phyloP scores from a whole-genome alignment of 1,140 invertebrate species.

The Wiebesia pumilae region DNA sequence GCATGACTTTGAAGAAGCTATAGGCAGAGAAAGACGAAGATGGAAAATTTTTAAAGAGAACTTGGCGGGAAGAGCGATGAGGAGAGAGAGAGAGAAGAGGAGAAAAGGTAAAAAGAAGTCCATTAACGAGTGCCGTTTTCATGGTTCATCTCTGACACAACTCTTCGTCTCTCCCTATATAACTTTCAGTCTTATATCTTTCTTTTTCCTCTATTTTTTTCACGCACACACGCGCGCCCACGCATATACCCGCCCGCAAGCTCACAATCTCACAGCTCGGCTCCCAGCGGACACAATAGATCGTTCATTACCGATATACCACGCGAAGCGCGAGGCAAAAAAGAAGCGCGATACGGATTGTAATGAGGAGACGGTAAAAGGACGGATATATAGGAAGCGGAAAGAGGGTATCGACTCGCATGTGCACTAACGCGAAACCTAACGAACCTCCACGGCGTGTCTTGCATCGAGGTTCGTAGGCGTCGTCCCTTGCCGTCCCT shows the following conservation, averaged over 20 bases:
- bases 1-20: slow-evolving; percentile 14
- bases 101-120: slow-evolving; percentile 55
- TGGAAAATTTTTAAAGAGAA: background rate
- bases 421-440: background rate
- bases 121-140: slow-evolving; percentile 69
- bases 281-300: slow-evolving; percentile 50
- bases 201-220: background rate
- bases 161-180: slow-evolving; percentile 37
- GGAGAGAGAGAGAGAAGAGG: background rate
- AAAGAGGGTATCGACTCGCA: background rate
- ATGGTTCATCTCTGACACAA: slow-evolving; percentile 46
- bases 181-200: slow-evolving; percentile 39
- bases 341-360: slow-evolving; percentile 32
- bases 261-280: slow-evolving; percentile 29
- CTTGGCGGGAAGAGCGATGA: background rate
- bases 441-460: background rate
- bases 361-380: slow-evolving; percentile 1
- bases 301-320: slow-evolving; percentile 56
- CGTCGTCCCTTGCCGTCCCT: too few relatives aligned
- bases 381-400: background rate
- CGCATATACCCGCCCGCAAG: too few relatives aligned
- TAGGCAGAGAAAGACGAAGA: background rate
- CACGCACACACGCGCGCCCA: background rate
- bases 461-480: background rate
- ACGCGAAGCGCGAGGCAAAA: slow-evolving; percentile 29